phyloP scores from a whole-genome alignment of 2,888 invertebrate species.

The Drosophila mettleri region DNA sequence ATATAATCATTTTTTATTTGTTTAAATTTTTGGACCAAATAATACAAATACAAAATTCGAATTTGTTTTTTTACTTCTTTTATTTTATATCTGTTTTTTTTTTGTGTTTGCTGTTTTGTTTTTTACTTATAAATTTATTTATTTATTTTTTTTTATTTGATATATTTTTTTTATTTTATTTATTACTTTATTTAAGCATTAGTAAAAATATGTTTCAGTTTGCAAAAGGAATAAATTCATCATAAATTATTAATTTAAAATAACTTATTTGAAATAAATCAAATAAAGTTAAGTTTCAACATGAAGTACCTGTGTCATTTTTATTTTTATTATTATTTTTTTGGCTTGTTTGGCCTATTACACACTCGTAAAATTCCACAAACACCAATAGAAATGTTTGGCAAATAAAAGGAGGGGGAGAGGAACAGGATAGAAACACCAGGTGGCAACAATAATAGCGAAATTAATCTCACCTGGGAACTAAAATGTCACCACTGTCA shows the following conservation, averaged over 20 bases:
- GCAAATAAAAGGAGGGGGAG: not conserved
- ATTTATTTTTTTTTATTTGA: not conserved
- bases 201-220: no score
- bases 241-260: no score
- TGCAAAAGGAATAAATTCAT: no score
- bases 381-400: slow-evolving; percentile 23
- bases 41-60: no score
- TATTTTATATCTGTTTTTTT: no score
- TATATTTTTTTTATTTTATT: not conserved
- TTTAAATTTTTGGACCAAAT: no score
- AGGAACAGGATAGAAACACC: not conserved
- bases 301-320: not conserved
- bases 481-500: slow-evolving; percentile 71
- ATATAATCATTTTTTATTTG: not conserved
- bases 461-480: slow-evolving; percentile 78
- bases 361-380: not conserved
- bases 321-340: no score
- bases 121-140: no score
- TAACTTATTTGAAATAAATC: not conserved
- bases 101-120: no score
- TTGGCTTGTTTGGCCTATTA: not conserved
- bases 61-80: no score
- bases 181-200: no score
- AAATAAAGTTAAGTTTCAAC: not conserved
- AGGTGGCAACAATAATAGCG: slow-evolving; percentile 54